phyloP scores from a whole-genome alignment of 2,113 vertebrate genomes.

The Capreolus pygargus region DNA sequence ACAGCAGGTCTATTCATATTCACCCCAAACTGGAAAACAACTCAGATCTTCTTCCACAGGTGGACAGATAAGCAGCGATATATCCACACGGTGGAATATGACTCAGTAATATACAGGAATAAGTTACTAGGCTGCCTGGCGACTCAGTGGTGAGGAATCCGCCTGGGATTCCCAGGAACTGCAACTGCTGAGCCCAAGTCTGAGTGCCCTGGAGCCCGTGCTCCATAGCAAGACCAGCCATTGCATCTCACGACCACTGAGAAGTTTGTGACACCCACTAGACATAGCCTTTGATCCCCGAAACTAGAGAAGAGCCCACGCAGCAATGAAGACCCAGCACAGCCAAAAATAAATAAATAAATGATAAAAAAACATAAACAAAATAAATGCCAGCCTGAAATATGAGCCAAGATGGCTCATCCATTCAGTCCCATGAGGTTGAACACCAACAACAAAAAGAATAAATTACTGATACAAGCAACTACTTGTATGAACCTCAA shows the following conservation, averaged over 20 bases:
- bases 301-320: neutral
- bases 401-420: neutral
- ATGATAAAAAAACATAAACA: neutral
- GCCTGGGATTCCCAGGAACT: neutral
- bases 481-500: neutral
- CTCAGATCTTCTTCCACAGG: neutral
- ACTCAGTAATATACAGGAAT: neutral
- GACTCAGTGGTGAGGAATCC: neutral
- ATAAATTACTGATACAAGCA: neutral
- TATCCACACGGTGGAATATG: neutral
- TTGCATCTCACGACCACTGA: neutral
- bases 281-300: rapidly evolving
- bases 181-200: neutral
- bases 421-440: neutral
- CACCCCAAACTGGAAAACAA: neutral
- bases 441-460: neutral
- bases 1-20: neutral
- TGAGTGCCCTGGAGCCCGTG: neutral
- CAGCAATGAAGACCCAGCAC: neutral
- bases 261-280: neutral
- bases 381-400: neutral
- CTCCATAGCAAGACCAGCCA: neutral
- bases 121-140: neutral
- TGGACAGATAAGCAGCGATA: too few relatives aligned
- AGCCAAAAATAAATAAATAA: neutral